Conservation (phyloP, 2,113 vertebrate species). For the Myxocyprinus asiaticus region DNA sequence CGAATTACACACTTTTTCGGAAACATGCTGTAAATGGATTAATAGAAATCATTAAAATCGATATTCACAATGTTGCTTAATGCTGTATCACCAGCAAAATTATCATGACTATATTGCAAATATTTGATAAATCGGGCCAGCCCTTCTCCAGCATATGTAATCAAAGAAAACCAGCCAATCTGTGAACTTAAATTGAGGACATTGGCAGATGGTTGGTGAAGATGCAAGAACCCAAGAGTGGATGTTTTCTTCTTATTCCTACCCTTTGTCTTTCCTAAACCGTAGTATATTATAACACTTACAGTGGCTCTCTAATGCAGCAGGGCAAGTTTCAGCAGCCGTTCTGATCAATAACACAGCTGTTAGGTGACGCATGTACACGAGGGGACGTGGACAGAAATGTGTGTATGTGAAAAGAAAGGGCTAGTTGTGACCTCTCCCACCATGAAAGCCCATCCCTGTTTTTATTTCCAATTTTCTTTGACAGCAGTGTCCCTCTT, state of each 20-base stretch:
- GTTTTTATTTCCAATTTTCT: constrained; percentile 53
- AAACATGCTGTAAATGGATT: no score
- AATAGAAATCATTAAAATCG: no score
- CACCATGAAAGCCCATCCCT: constrained; percentile 15
- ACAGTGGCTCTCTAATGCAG: no score
- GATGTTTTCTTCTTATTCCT: no score
- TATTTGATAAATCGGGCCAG: no score
- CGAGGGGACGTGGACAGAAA: background rate
- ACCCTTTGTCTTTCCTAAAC: no score
- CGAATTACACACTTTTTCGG: no score
- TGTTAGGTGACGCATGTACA: background rate
- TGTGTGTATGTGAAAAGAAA: background rate
- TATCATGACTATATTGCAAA: no score
- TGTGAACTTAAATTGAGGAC: background rate
- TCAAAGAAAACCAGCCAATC: constrained; percentile 3
- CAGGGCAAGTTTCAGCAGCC: no score
- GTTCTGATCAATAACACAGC: constrained; percentile 39
- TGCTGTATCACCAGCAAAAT: no score
- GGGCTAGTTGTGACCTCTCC: constrained; percentile 37
- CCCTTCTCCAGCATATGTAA: background rate
- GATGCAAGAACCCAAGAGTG: background rate
- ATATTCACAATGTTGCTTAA: no score
- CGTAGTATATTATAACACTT: no score
- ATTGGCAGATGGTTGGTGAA: constrained; percentile 22
- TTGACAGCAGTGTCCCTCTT: constrained; percentile 33